Evolutionary conservation across 2,797 vertebrate species (phyloP).

Genomic region (Epinephelus malabaricus): DNA sequence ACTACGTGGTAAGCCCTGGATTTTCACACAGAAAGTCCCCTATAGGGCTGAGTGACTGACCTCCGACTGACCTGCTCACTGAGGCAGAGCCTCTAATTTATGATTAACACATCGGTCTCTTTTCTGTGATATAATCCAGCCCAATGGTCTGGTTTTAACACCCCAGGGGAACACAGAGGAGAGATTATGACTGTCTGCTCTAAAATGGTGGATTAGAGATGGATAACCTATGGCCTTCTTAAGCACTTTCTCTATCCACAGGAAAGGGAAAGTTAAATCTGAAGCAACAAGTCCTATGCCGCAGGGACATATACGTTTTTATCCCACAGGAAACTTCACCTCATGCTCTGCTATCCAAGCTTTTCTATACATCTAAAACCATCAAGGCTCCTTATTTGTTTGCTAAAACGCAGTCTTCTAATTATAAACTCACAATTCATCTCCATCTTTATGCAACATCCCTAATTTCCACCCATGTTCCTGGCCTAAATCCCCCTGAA

Average conservation of each 20-base stretch:
- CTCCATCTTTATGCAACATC: constrained; percentile 32
- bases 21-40: constrained; percentile 73
- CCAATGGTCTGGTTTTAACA: constrained; percentile 75
- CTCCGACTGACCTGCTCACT: constrained; percentile 77
- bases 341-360: not conserved
- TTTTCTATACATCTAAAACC: not conserved
- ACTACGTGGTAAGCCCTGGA: constrained; percentile 64
- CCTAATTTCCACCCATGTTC: constrained; percentile 46
- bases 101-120: constrained; percentile 79
- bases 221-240: constrained; percentile 70
- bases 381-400: not conserved
- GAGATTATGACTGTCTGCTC: constrained; percentile 72
- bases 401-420: constrained; percentile 24
- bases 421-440: constrained; percentile 36
- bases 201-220: constrained; percentile 68
- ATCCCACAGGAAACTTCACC: not conserved
- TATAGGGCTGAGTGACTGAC: constrained; percentile 66
- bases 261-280: constrained; percentile 25
- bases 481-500: constrained; percentile 43
- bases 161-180: constrained; percentile 64
- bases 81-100: constrained; percentile 76
- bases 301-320: not conserved
- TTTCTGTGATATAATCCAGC: constrained; percentile 78
- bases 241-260: constrained; percentile 52
- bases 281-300: constrained; percentile 23